A percentile compares a stretch with the other conserved stretches of the same genome.
Evolutionary conservation across 2,888 invertebrate species (phyloP).

Genomic region (Leptopterna dolabrata): DNA sequence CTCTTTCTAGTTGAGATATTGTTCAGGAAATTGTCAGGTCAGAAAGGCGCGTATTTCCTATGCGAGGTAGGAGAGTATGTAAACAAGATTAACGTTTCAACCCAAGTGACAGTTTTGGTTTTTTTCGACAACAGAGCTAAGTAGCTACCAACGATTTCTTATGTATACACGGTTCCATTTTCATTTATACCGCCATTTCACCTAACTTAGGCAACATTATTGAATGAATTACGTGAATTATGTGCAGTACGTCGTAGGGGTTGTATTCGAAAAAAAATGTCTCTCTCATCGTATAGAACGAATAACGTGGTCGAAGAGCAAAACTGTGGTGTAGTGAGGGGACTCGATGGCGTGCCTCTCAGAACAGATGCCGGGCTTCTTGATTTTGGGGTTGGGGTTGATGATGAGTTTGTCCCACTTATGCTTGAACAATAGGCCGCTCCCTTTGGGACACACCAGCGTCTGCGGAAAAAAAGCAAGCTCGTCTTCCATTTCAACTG

Average conservation of each 20-base stretch:
- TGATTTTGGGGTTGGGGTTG: conserved; percentile 51
- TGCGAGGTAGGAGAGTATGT: too few species aligned
- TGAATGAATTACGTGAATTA: too few species aligned
- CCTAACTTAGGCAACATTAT: too few species aligned
- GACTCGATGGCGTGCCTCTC: conserved; percentile 41
- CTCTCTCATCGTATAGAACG: conserved; percentile 23
- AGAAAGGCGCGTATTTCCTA: too few species aligned
- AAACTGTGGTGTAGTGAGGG: conserved; percentile 13
- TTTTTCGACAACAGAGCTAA: too few species aligned
- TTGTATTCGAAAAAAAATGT: background rate
- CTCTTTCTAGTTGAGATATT: too few species aligned
- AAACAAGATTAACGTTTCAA: too few species aligned
- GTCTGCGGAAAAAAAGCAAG: conserved; percentile 26
- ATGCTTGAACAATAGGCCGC: conserved; percentile 49
- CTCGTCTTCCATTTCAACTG: background rate
- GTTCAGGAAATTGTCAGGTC: too few species aligned
- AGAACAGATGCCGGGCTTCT: conserved; percentile 48
- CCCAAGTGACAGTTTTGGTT: too few species aligned
- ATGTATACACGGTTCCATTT: too few species aligned
- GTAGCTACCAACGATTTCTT: too few species aligned
- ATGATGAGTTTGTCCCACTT: conserved; percentile 54
- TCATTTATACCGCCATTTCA: too few species aligned
- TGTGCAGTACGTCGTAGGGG: background rate
- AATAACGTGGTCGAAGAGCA: conserved; percentile 52
- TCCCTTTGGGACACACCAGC: conserved; percentile 36